A percentile compares a stretch with the other conserved stretches of the same genome.
These are phyloP conservation scores for Tetrapedia diversipes DNA, from an alignment of 2,888 invertebrate species.

Conservation along the genomic window DNA sequence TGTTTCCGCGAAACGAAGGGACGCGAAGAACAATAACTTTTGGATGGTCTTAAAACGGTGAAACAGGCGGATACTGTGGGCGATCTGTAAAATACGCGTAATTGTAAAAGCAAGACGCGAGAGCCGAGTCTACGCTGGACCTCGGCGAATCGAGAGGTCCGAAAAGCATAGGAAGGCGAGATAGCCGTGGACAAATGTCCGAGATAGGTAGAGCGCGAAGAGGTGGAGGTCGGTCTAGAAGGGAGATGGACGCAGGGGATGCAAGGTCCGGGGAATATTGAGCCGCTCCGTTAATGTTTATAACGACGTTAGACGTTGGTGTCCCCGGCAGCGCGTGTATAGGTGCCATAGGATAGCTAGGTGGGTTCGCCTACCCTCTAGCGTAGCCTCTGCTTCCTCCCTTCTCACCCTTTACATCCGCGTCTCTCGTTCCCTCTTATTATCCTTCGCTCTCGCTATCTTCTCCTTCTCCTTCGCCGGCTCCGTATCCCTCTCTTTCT, in stretches of 20 bases:
- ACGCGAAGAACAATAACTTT: too few relatives aligned
- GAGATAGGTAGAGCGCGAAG: conserved; percentile 40
- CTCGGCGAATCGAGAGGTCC: conserved; percentile 51
- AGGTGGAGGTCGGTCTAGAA: conserved; percentile 51
- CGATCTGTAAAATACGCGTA: neutral
- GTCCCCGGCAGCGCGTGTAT: conserved; percentile 68
- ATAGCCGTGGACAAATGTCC: conserved; percentile 59
- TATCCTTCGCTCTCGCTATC: conserved; percentile 49
- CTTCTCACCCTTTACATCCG: conserved; percentile 52
- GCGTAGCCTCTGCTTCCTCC: conserved; percentile 55
- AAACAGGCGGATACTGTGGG: fast-evolving
- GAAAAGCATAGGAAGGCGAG: conserved; percentile 61
- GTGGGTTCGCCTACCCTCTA: conserved; percentile 66
- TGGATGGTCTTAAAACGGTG: too few relatives aligned
- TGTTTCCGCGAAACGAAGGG: too few relatives aligned
- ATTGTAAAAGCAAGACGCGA: neutral
- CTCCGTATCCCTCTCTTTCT: neutral
- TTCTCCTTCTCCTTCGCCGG: conserved; percentile 39
- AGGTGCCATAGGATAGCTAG: conserved; percentile 69
- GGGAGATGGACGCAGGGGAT: conserved; percentile 66
- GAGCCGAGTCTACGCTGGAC: conserved; percentile 3
- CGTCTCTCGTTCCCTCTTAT: conserved; percentile 53
- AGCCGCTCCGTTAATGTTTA: conserved; percentile 82
- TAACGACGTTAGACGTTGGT: conserved; percentile 81
- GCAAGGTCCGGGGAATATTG: conserved; percentile 81